Percentiles rank a stretch among this genome's conserved stretches.
These are phyloP conservation scores for Xanthorhoe spadicearia DNA, from an alignment of 2,888 invertebrate genomes.

Conservation along the genomic window DNA sequence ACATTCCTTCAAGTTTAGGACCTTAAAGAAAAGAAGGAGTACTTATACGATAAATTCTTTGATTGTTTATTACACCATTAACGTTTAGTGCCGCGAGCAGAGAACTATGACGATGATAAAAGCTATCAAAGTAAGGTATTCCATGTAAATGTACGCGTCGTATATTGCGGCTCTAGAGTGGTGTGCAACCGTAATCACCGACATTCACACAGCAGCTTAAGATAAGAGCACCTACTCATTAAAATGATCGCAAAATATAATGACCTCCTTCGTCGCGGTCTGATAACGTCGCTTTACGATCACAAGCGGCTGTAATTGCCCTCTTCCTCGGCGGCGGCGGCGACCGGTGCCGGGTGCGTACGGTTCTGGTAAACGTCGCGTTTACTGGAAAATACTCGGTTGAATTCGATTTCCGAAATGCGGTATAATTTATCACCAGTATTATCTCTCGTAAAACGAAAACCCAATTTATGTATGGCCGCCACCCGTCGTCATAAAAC, in stretches of 20 bases:
- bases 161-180: slow-evolving; percentile 38
- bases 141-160: slow-evolving; percentile 40
- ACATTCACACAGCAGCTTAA: slow-evolving; percentile 57
- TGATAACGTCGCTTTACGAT: slow-evolving; percentile 64
- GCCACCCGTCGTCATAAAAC: slow-evolving; percentile 78
- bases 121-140: slow-evolving; percentile 51
- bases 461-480: slow-evolving; percentile 76
- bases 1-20: slow-evolving; percentile 22
- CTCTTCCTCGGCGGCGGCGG: slow-evolving; percentile 64
- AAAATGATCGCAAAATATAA: slow-evolving; percentile 66
- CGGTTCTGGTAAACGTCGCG: slow-evolving; percentile 49
- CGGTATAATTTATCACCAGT: slow-evolving; percentile 72
- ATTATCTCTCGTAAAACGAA: slow-evolving; percentile 81
- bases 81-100: slow-evolving; percentile 38
- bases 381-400: slow-evolving; percentile 53
- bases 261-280: slow-evolving; percentile 67
- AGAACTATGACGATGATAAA: slow-evolving; percentile 45
- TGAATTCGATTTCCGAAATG: slow-evolving; percentile 70
- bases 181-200: slow-evolving; percentile 48
- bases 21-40: neutral
- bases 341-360: slow-evolving; percentile 41
- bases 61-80: slow-evolving; percentile 13
- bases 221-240: slow-evolving; percentile 59
- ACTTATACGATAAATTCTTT: neutral
- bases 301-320: slow-evolving; percentile 58